Conservation (phyloP, 2,888 invertebrate species). For the Acanthosepion esculentum region DNA sequence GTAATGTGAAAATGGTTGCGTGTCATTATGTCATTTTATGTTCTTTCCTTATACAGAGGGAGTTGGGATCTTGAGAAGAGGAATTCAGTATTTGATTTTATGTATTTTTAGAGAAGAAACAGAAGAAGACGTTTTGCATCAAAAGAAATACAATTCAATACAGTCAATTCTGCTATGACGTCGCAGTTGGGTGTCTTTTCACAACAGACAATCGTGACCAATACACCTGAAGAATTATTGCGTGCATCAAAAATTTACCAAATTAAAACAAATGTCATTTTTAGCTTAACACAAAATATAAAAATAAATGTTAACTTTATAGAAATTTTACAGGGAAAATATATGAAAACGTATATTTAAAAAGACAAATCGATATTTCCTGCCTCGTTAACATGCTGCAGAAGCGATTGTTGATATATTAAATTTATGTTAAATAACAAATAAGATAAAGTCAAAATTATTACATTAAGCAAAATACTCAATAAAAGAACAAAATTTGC, state of each 20-base stretch:
- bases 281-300: neutral
- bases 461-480: no score
- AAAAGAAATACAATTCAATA: neutral
- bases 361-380: no score
- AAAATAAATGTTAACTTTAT: neutral
- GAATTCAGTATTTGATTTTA: neutral
- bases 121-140: constrained; percentile 6
- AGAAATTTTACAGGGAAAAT: neutral
- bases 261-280: neutral
- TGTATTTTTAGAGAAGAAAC: neutral
- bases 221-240: no score
- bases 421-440: no score
- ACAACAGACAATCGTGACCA: neutral
- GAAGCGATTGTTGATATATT: no score
- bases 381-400: no score
- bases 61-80: no score
- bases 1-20: neutral
- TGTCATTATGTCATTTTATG: neutral
- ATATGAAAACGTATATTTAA: no score
- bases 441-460: no score
- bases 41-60: neutral
- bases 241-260: no score
- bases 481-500: no score
- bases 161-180: neutral
- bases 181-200: neutral